Conservation (phyloP, 2,797 vertebrate genomes). For the Pogoniulus pusillus region DNA sequence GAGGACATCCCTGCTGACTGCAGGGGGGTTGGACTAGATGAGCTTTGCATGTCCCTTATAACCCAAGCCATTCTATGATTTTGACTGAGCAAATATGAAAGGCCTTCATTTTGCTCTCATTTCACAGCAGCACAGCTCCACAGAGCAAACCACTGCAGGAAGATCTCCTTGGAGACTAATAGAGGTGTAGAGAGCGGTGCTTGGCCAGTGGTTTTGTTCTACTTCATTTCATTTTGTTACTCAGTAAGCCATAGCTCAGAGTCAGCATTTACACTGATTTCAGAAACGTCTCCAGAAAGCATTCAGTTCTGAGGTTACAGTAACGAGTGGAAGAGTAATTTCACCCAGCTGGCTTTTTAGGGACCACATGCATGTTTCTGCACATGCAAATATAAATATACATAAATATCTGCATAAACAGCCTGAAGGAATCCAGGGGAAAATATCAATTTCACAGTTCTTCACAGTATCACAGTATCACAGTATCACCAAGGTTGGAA, state of each 20-base stretch:
- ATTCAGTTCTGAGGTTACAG: neutral
- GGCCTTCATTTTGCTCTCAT: neutral
- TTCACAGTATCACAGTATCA: too few species aligned
- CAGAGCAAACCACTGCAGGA: neutral
- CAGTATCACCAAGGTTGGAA: too few species aligned
- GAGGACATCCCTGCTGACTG: too few species aligned
- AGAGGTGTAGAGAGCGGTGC: neutral
- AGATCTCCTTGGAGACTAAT: neutral
- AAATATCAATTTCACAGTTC: neutral
- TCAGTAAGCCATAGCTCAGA: neutral
- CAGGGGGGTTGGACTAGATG: too few species aligned
- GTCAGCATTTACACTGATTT: neutral
- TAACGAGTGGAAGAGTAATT: neutral
- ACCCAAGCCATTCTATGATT: neutral
- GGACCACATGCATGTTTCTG: neutral
- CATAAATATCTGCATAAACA: neutral
- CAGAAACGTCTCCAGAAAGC: neutral
- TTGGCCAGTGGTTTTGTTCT: neutral
- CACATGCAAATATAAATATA: neutral
- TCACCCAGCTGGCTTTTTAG: neutral
- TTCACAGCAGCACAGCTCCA: neutral
- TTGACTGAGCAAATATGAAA: neutral
- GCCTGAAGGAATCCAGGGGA: neutral
- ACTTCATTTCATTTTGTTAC: neutral
- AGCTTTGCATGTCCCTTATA: too few species aligned